These are phyloP conservation scores for Pomatorhinus ruficollis DNA, from an alignment of 2,113 vertebrate species.

Conservation along the genomic window DNA sequence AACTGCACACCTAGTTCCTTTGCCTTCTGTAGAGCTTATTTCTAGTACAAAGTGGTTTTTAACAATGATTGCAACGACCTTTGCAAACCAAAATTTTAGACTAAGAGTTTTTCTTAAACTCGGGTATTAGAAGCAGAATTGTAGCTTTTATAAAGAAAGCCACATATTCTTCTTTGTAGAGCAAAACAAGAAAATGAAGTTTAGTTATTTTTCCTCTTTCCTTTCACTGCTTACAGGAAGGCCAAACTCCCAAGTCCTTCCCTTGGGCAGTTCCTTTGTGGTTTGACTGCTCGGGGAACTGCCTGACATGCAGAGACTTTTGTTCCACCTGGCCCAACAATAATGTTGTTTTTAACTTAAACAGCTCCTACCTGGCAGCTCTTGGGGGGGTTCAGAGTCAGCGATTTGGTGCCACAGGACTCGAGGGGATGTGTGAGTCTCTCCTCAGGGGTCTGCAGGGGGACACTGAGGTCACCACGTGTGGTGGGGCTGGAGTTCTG, in stretches of 20 bases:
- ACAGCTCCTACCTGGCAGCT: neutral
- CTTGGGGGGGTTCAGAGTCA: neutral
- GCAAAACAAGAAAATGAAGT: neutral
- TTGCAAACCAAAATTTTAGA: slow-evolving; percentile 67
- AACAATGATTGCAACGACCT: slow-evolving; percentile 15
- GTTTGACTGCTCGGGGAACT: neutral
- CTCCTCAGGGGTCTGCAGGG: neutral
- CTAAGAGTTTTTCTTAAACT: slow-evolving; percentile 70
- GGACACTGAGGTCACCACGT: neutral
- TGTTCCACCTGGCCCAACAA: neutral
- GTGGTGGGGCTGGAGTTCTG: neutral
- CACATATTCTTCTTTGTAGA: slow-evolving; percentile 49
- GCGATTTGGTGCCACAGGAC: neutral
- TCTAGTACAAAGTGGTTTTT: slow-evolving; percentile 45
- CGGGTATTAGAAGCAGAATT: slow-evolving; percentile 62
- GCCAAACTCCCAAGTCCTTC: neutral
- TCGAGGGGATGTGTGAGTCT: neutral
- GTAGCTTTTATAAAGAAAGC: slow-evolving; percentile 60
- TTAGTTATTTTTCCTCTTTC: slow-evolving; percentile 1
- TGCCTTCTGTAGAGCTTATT: slow-evolving; percentile 31
- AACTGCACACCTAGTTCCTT: slow-evolving; percentile 43
- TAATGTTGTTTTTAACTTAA: neutral
- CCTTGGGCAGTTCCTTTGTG: neutral
- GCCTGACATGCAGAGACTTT: neutral
- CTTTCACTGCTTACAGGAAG: neutral